Evolutionary conservation across 2,888 invertebrate genomes (phyloP).

Genomic region (Caenorhabditis auriculariae): DNA sequence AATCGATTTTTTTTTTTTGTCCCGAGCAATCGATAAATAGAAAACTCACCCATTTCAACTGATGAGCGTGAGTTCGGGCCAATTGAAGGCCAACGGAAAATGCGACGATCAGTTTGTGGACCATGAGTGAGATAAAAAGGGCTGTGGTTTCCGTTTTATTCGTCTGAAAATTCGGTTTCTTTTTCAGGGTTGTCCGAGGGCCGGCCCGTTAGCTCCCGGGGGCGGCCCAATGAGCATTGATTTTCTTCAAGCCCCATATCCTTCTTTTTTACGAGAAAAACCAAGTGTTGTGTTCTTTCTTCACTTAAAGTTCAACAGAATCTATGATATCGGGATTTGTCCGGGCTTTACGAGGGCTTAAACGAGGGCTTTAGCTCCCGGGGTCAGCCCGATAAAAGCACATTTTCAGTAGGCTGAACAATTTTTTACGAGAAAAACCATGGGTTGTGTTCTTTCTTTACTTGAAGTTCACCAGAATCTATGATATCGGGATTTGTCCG

Average conservation of each 20-base stretch:
- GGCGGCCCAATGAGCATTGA: neutral
- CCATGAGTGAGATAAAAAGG: slow-evolving; percentile 59
- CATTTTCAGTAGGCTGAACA: no score
- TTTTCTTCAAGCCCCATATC: neutral
- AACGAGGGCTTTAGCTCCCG: no score
- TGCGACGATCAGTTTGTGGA: slow-evolving; percentile 67
- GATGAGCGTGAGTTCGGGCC: slow-evolving; percentile 62
- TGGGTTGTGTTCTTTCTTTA: no score
- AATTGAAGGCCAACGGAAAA: slow-evolving; percentile 69
- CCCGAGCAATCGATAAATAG: neutral
- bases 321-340: no score
- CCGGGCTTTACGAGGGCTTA: no score
- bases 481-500: no score
- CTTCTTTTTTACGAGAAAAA: neutral
- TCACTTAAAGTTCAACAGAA: no score
- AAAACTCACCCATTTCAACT: slow-evolving; percentile 49
- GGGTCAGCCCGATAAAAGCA: no score
- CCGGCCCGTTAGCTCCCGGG: neutral
- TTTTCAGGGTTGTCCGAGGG: neutral
- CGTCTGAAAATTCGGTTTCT: slow-evolving; percentile 7
- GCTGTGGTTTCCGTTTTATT: slow-evolving; percentile 23
- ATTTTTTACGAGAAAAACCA: no score
- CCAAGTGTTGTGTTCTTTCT: neutral
- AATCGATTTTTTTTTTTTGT: neutral
- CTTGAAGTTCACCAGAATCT: no score